phyloP scores from a whole-genome alignment of 2,797 vertebrate species.

The Darevskia nairensis region DNA sequence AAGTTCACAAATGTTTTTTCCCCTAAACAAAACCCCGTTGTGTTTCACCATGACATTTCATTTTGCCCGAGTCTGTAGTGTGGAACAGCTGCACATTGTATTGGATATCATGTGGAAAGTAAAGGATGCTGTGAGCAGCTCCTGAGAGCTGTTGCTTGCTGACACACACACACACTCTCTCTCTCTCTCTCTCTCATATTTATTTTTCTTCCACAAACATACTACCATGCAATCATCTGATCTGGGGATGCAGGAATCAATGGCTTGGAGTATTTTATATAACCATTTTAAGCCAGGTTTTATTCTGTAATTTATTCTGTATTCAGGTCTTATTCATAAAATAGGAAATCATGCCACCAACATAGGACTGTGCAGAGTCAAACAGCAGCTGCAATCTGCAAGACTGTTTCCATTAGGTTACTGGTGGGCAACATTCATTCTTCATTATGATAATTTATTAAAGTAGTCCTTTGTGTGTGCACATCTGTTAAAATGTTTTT shows the following conservation, averaged over 20 bases:
- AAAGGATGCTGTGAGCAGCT: neutral
- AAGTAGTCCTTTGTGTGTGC: conserved; percentile 39
- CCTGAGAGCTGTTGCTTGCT: neutral
- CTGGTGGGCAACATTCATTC: conserved; percentile 27
- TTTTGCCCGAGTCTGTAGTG: neutral
- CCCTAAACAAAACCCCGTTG: conserved; percentile 20
- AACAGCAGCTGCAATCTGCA: conserved; percentile 15
- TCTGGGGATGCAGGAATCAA: neutral
- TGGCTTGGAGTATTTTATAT: rapidly evolving
- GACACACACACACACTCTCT: neutral
- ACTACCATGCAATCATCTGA: neutral
- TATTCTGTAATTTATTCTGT: too few relatives aligned
- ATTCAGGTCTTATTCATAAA: neutral
- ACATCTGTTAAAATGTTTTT: conserved; percentile 56
- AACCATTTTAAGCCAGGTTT: neutral
- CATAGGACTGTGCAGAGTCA: conserved; percentile 8
- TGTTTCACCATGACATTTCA: neutral
- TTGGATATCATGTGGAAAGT: neutral
- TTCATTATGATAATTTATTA: conserved; percentile 53
- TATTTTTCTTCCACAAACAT: neutral
- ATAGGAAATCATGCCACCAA: conserved; percentile 4
- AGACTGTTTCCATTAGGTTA: conserved; percentile 40
- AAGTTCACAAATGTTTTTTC: neutral
- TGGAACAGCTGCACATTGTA: neutral
- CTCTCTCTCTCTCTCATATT: conserved; percentile 5